phyloP scores from a whole-genome alignment of 2,797 vertebrate species.

The Uromys caudimaculatus region DNA sequence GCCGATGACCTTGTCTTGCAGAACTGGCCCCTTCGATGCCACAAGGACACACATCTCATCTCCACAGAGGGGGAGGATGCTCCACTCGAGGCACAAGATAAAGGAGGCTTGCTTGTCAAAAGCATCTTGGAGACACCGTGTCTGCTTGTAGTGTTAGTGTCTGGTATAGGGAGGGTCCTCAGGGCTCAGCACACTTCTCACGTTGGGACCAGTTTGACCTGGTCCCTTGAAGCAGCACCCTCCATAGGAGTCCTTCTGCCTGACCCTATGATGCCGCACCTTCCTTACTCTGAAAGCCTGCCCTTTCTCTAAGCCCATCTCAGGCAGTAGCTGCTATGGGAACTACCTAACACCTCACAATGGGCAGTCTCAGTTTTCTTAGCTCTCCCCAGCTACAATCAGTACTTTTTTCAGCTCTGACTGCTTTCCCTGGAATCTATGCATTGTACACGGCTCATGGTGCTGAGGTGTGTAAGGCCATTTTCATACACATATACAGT shows the following conservation, averaged over 20 bases:
- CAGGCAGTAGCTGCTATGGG: background rate
- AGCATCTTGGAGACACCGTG: background rate
- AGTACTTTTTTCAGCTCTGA: background rate
- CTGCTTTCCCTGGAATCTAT: background rate
- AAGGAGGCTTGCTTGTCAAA: background rate
- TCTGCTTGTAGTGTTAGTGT: background rate
- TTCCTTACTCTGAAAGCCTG: background rate
- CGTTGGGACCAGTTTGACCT: background rate
- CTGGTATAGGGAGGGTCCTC: background rate
- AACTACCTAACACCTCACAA: background rate
- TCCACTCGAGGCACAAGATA: background rate
- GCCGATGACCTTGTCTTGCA: background rate
- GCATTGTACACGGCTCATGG: background rate
- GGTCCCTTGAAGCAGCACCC: background rate
- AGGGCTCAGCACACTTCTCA: background rate
- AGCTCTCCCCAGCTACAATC: background rate
- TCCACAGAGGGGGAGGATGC: background rate
- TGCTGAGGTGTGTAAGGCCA: background rate
- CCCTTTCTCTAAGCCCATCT: background rate
- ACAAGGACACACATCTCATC: background rate
- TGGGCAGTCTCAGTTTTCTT: background rate
- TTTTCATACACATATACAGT: no score
- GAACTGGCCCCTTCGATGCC: background rate
- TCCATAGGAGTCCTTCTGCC: background rate
- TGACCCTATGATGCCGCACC: no score